Percentiles rank a stretch among this genome's conserved stretches.
phyloP scores from a whole-genome alignment of 2,797 vertebrate species.

The Cercopithecus hamlyni region DNA sequence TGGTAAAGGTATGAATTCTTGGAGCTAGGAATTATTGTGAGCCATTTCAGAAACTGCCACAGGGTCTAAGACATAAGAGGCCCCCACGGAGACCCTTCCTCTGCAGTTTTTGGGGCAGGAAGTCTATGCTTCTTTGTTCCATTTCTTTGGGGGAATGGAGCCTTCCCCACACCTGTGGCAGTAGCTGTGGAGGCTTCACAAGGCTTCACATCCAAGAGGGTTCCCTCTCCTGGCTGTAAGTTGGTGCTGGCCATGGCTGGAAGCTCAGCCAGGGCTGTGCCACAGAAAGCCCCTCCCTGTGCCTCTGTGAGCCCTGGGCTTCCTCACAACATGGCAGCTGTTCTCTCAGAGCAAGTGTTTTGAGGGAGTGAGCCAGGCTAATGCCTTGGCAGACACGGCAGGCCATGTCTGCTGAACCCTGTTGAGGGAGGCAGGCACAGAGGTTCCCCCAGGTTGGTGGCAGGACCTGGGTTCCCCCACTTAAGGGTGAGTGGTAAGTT shows the following conservation, averaged over 20 bases:
- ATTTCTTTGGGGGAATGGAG: background rate
- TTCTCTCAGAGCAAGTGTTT: background rate
- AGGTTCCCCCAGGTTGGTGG: background rate
- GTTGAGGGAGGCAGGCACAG: background rate
- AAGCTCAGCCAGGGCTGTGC: no score
- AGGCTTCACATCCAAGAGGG: background rate
- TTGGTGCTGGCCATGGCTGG: background rate
- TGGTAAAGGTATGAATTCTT: background rate
- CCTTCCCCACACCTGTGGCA: no score
- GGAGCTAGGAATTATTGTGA: background rate
- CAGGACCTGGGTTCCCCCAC: no score
- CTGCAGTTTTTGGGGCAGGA: background rate
- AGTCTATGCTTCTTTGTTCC: background rate
- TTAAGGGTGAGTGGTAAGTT: background rate
- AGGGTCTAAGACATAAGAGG: background rate
- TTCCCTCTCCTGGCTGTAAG: no score
- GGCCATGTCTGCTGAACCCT: background rate
- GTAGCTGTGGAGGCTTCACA: background rate
- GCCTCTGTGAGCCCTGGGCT: background rate
- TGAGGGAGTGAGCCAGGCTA: background rate
- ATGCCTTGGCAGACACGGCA: background rate
- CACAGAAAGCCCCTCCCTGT: background rate
- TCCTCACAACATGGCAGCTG: background rate
- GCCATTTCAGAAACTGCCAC: background rate
- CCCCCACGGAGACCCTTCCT: background rate